These are phyloP conservation scores for Nannospalax galili DNA, from an alignment of 2,113 vertebrate species.

Conservation along the genomic window DNA sequence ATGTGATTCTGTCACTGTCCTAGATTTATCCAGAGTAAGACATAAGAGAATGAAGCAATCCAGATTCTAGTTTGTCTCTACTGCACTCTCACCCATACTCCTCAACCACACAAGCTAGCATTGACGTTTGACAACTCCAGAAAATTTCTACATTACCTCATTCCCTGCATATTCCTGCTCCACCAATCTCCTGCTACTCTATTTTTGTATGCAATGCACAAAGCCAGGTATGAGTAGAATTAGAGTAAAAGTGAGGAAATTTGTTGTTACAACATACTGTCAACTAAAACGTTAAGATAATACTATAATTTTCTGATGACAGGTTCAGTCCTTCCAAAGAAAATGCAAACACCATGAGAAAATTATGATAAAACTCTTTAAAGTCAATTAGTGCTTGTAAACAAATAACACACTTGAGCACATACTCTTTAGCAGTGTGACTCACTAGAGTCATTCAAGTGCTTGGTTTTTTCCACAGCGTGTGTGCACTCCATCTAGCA, in stretches of 20 bases:
- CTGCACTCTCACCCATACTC: neutral
- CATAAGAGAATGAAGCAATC: neutral
- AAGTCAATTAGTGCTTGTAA: conserved; percentile 43
- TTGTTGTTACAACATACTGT: neutral
- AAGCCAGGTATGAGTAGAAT: neutral
- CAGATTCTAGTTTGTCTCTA: neutral
- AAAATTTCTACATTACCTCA: neutral
- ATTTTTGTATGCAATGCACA: neutral
- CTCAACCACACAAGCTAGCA: neutral
- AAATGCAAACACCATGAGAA: conserved; percentile 1
- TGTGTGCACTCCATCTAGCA: neutral
- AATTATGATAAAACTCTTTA: conserved; percentile 31
- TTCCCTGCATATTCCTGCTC: neutral
- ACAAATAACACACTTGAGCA: conserved; percentile 34
- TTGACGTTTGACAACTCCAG: neutral
- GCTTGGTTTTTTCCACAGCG: conserved; percentile 29
- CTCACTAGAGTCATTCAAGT: conserved; percentile 7
- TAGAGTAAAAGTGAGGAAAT: conserved; percentile 18
- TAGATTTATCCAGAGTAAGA: neutral
- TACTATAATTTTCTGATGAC: conserved; percentile 33
- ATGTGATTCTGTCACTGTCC: neutral
- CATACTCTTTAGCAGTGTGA: neutral
- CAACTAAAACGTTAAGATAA: conserved; percentile 51
- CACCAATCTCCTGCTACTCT: neutral
- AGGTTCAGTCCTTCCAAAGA: conserved; percentile 33